A percentile compares a stretch with the other conserved stretches of the same genome.
These are phyloP conservation scores for Cossypha niveicapilla DNA, from an alignment of 2,797 vertebrate genomes.

Conservation along the genomic window DNA sequence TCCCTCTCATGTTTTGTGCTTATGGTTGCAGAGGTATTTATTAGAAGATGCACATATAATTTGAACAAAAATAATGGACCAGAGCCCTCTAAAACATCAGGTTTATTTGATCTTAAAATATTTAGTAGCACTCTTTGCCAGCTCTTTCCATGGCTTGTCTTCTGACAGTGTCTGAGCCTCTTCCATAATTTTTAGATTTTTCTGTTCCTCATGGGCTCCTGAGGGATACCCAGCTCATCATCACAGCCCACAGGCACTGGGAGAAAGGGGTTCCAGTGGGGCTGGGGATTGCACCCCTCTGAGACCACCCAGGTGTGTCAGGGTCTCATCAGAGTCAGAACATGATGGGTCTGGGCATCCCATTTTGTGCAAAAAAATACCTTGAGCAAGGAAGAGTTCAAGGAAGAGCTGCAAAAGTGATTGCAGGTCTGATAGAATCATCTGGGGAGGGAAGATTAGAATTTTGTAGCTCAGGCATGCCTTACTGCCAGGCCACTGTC, in stretches of 20 bases:
- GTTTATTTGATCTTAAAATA: conserved; percentile 16
- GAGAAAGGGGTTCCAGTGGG: neutral
- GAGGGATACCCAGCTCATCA: neutral
- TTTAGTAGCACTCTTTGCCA: neutral
- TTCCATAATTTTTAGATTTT: neutral
- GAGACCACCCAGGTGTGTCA: neutral
- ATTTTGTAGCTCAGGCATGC: neutral
- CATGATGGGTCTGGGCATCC: neutral
- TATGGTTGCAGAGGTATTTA: neutral
- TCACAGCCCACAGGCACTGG: accelerated
- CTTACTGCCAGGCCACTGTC: neutral
- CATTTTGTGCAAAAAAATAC: neutral
- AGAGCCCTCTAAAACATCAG: neutral
- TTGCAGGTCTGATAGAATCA: neutral
- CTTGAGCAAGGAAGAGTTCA: neutral
- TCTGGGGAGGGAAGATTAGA: neutral
- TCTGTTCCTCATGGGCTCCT: neutral
- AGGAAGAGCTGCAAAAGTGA: neutral
- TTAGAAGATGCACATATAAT: neutral
- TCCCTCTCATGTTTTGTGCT: neutral
- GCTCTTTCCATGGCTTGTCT: neutral
- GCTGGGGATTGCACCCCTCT: neutral
- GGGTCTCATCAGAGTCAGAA: neutral
- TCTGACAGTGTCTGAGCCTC: neutral
- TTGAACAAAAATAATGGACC: neutral